Conservation (phyloP, 2,797 vertebrate species). For the Danio aesculapii region DNA sequence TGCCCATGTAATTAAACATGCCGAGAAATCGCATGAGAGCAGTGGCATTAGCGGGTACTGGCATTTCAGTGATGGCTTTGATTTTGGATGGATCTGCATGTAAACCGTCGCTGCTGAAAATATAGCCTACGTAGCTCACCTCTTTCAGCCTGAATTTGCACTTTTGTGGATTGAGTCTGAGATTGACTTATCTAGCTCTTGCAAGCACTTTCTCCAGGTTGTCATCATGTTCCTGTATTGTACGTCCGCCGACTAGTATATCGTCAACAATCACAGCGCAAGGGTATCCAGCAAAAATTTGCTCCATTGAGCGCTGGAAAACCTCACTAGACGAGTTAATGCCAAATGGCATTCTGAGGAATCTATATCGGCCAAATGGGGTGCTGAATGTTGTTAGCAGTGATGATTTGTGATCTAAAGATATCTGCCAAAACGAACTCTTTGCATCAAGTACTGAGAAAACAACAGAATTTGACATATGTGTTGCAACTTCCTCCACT, state of each 20-base stretch:
- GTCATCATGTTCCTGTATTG: background rate
- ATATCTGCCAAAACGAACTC: conserved; percentile 29
- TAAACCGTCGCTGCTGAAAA: conserved; percentile 7
- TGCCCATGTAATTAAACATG: conserved; percentile 47
- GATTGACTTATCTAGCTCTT: background rate
- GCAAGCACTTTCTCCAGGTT: no score
- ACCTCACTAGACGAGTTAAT: background rate
- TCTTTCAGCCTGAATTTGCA: background rate
- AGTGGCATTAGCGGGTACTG: background rate
- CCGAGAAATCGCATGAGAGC: conserved; percentile 48
- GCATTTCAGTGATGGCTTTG: background rate
- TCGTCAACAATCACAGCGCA: background rate
- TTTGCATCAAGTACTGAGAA: conserved; percentile 38
- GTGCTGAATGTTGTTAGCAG: background rate
- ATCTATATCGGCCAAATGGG: background rate
- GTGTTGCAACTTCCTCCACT: conserved; percentile 33
- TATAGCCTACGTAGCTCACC: conserved; percentile 29
- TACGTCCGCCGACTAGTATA: background rate
- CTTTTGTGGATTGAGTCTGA: conserved; percentile 1
- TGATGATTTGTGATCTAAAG: conserved; percentile 24
- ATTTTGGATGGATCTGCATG: background rate
- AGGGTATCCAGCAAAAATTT: background rate
- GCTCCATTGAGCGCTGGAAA: background rate
- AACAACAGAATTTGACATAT: conserved; percentile 17
- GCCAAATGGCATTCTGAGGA: conserved; percentile 1